phyloP scores from a whole-genome alignment of 1,140 invertebrate species.

The Pissodes strobi region DNA sequence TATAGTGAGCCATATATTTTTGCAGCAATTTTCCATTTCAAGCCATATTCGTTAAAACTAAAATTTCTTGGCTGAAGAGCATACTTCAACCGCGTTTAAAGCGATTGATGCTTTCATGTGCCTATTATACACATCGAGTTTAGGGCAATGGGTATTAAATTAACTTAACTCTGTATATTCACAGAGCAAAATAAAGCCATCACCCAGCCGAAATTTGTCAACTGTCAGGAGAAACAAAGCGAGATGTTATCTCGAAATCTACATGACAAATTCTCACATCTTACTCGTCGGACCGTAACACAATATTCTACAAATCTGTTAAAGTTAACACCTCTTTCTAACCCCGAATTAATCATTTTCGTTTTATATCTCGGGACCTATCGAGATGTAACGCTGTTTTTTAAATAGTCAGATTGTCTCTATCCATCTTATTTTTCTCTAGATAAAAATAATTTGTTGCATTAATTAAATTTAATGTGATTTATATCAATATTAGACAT shows the following conservation, averaged over 20 bases:
- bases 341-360: slow-evolving; percentile 30
- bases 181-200: too few species aligned
- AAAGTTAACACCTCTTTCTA: slow-evolving; percentile 39
- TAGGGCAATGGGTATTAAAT: too few species aligned
- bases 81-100: too few species aligned
- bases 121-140: too few species aligned
- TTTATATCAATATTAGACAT: too few species aligned
- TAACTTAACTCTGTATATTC: too few species aligned
- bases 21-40: too few species aligned
- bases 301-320: slow-evolving; percentile 38
- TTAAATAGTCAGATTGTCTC: slow-evolving; percentile 14
- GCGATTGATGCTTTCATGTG: too few species aligned
- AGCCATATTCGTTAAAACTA: too few species aligned
- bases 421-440: slow-evolving; percentile 14
- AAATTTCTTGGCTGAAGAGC: too few species aligned
- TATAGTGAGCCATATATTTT: too few species aligned
- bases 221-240: slow-evolving; percentile 9
- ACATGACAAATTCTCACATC: not conserved
- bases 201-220: slow-evolving; percentile 5
- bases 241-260: slow-evolving; percentile 5
- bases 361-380: slow-evolving; percentile 30
- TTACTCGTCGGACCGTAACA: slow-evolving; percentile 21
- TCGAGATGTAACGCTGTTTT: slow-evolving; percentile 25
- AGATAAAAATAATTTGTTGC: slow-evolving; percentile 18
- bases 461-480: slow-evolving; percentile 19